phyloP scores from a whole-genome alignment of 2,888 invertebrate species.

The Ecdyonurus torrentis region DNA sequence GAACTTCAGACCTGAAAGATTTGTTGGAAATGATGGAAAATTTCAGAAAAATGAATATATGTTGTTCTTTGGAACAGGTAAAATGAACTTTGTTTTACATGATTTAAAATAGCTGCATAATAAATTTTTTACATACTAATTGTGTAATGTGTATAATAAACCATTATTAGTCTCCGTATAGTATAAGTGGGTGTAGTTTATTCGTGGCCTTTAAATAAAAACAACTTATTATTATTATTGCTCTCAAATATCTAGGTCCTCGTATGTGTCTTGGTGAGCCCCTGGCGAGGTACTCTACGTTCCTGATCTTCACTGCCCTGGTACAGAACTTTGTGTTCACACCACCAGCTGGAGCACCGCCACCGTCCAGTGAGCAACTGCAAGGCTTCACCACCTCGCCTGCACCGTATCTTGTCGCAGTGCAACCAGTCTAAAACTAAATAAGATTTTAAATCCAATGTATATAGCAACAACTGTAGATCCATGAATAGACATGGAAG shows the following conservation, averaged over 20 bases:
- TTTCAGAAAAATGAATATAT: neutral
- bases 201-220: neutral
- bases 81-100: too few species aligned
- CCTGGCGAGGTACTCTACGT: constrained; percentile 13
- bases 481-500: too few species aligned
- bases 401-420: neutral
- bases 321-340: neutral
- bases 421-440: too few species aligned
- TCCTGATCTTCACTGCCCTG: constrained; percentile 11
- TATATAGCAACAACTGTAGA: too few species aligned
- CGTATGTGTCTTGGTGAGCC: constrained; percentile 15
- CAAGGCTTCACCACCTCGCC: neutral
- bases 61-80: neutral
- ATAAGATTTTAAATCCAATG: too few species aligned
- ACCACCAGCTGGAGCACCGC: neutral
- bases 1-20: neutral
- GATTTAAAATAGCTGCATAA: too few species aligned
- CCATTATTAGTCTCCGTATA: too few species aligned
- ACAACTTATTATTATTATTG: too few species aligned
- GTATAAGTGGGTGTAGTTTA: too few species aligned
- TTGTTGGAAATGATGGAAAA: neutral
- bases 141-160: neutral
- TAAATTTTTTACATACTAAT: too few species aligned
- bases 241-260: constrained; percentile 9
- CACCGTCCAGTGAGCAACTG: neutral